Evolutionary conservation across 2,113 vertebrate species (phyloP), one percentile per base, ranked within the genome.

Genomic region (Mesoclemmys tuberculata): DNA sequence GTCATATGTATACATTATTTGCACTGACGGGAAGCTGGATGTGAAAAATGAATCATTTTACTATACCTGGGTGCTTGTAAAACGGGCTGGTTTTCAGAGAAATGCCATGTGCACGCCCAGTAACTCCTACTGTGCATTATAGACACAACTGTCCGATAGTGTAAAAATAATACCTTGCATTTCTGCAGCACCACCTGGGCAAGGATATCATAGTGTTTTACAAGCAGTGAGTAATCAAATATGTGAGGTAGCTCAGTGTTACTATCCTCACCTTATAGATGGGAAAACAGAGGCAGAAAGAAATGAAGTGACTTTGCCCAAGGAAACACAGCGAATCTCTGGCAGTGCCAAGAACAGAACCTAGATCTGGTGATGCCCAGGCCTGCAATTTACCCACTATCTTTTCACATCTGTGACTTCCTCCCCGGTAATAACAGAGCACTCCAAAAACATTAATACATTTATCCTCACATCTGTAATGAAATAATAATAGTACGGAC

Each of bases 51-150:
- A 87, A 8, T 10, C 1, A 3, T 46, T 75, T 41, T 3, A n/a
- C 79, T 35, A 12, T 4, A 18, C 79, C 84, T 74, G 74, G 64
- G 87, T 95, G 93, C 78, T 84, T 51, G 49, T 77, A 61, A 90
- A 96, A 94, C 16, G 54, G 41, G 64, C 6, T 88, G 81, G 74
- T 78, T 24, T 31, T 2, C 0, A 54, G 82, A 18, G 55, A 71
- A 71, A 88, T 52, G 92, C 51, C 44, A 26, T 61, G 80, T 93
- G 77, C 71, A 24, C 22, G 68, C 27, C 68, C 27, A 55, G 41
- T 18, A 82, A 2, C 0, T 84, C 82, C 56, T 7, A 68, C 35
- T 75, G 35, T 85, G 35, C 41, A 54, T 19, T 11, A 58, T 84
- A 38, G 81, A 27, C 87, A 31, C 51, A 87, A 46, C 44, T 24